Percentiles rank a stretch among this genome's conserved stretches.
Evolutionary conservation across 2,113 vertebrate species (phyloP).

Genomic region (Sander lucioperca): DNA sequence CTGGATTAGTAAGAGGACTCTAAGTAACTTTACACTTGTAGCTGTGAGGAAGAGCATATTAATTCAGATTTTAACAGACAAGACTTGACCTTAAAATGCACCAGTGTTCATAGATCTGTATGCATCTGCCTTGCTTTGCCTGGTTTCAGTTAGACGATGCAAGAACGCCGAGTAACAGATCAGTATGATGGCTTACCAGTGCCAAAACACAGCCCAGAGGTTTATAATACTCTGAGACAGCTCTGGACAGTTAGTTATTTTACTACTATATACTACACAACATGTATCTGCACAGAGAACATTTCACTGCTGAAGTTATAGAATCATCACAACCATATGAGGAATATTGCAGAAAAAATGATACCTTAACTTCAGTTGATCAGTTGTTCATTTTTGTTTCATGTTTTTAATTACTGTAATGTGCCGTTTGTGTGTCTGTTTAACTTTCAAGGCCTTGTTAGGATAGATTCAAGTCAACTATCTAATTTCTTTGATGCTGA

Average conservation of each 20-base stretch:
- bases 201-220: not conserved
- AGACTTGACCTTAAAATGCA: not conserved
- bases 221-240: not conserved
- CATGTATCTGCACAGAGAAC: not conserved
- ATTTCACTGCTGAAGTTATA: not conserved
- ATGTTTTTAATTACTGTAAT: no score
- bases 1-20: not conserved
- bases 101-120: not conserved
- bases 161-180: not conserved
- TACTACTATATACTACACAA: no score
- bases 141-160: no score
- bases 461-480: no score
- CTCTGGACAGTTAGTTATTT: not conserved
- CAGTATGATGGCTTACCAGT: no score
- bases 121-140: no score
- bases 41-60: not conserved
- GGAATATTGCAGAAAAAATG: no score
- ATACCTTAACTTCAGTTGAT: no score
- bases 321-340: not conserved
- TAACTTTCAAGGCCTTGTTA: no score
- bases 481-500: no score
- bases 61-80: not conserved
- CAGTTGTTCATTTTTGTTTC: no score
- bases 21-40: not conserved
- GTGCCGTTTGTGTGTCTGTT: no score